phyloP scores from a whole-genome alignment of 2,113 vertebrate species.

The Promerops cafer region DNA sequence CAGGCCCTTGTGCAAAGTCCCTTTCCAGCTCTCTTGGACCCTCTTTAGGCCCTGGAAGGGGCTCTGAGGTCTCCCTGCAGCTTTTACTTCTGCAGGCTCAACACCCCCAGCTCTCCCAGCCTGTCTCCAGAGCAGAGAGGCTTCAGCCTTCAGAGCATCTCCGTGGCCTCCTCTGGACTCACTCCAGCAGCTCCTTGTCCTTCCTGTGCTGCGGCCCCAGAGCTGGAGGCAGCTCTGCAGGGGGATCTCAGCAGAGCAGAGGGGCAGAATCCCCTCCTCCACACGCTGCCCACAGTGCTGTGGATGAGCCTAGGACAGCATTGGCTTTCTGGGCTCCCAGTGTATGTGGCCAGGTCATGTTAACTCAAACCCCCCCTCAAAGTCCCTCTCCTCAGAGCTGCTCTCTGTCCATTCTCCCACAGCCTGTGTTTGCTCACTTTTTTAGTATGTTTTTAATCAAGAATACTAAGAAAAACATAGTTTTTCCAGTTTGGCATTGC shows the following conservation, averaged over 20 bases:
- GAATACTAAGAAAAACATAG: too few relatives aligned
- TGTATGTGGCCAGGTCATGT: fast-evolving
- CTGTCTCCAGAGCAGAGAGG: background rate
- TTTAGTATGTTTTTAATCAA: too few relatives aligned
- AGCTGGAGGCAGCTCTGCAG: background rate
- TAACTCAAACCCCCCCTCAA: background rate
- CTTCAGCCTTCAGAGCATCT: background rate
- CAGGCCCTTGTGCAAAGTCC: background rate
- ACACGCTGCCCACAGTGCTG: background rate
- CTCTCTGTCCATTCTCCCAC: background rate
- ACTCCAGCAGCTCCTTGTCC: fast-evolving
- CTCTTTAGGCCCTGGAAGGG: background rate
- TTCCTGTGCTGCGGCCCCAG: background rate
- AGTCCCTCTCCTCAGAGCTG: background rate
- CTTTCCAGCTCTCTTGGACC: background rate
- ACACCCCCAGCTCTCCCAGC: background rate
- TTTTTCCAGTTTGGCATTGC: background rate
- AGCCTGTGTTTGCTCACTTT: background rate
- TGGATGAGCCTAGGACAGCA: background rate
- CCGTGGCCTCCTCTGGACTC: background rate
- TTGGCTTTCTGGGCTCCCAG: background rate
- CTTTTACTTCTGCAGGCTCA: background rate
- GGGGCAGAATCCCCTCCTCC: background rate
- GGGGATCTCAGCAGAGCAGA: background rate
- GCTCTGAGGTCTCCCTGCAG: background rate